Percentiles rank a stretch among this genome's conserved stretches.
Evolutionary conservation across 2,113 vertebrate species (phyloP).

Genomic region (Aphyosemion australe): DNA sequence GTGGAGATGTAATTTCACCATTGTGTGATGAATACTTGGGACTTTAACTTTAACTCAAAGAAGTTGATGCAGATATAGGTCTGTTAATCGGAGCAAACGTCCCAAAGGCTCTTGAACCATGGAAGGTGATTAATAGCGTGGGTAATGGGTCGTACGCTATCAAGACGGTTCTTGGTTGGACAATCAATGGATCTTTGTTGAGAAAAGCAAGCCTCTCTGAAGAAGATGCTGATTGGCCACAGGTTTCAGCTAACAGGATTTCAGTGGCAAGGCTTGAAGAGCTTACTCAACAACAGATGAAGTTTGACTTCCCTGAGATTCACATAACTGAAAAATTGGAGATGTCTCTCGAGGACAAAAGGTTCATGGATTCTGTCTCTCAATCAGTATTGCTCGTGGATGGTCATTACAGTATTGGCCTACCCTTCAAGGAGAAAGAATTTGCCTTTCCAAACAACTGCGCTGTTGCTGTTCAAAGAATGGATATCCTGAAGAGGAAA

Average conservation of each 20-base stretch:
- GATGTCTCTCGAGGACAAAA: not conserved
- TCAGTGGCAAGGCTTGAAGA: not conserved
- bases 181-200: not conserved
- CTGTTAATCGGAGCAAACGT: no score
- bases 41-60: no score
- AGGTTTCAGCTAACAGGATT: not conserved
- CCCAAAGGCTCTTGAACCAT: not conserved
- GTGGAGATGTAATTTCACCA: no score
- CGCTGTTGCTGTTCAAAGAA: no score
- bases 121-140: not conserved
- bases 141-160: not conserved
- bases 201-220: not conserved
- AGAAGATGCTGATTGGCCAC: not conserved
- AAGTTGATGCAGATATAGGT: not conserved
- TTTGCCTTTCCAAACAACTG: no score
- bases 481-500: no score
- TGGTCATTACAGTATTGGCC: not conserved
- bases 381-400: not conserved
- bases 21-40: no score
- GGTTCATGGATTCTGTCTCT: not conserved
- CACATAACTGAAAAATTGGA: not conserved
- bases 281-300: not conserved
- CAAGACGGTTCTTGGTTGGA: not conserved
- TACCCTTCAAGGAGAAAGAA: not conserved
- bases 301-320: not conserved